Evolutionary conservation across 2,888 invertebrate species (phyloP).

Genomic region (Acanthopleura granulata): DNA sequence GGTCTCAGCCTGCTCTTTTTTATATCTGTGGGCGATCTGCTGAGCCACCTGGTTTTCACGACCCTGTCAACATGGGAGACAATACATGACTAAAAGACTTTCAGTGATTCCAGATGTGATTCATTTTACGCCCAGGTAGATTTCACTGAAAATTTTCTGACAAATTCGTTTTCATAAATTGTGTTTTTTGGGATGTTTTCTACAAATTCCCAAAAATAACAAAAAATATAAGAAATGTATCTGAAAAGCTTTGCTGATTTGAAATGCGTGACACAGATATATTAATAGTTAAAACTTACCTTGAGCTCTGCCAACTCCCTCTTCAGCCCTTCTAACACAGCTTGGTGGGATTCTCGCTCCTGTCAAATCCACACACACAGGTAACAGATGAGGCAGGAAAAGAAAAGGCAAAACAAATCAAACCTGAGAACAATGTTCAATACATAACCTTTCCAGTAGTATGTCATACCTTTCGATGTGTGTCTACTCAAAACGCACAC

Average conservation of each 20-base stretch:
- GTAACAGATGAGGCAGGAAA: too few species aligned
- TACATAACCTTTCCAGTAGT: too few species aligned
- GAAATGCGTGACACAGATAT: too few species aligned
- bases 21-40: conserved; percentile 56
- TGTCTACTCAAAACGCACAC: too few species aligned
- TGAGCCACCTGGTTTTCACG: conserved; percentile 58
- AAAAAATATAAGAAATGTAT: too few species aligned
- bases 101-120: neutral
- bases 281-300: conserved; percentile 31
- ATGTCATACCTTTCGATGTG: too few species aligned
- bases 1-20: conserved; percentile 60
- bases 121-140: neutral
- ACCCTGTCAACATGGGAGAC: conserved; percentile 32
- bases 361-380: conserved; percentile 20
- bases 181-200: neutral
- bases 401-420: too few species aligned
- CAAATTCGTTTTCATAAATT: neutral
- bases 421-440: too few species aligned
- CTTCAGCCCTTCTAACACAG: conserved; percentile 52
- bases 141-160: neutral
- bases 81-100: neutral
- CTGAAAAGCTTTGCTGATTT: too few species aligned
- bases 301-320: conserved; percentile 59
- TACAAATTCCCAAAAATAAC: too few species aligned
- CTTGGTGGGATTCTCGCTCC: conserved; percentile 55